Evolutionary conservation across 2,113 vertebrate genomes (phyloP).

Genomic region (Burhinus bistriatus): DNA sequence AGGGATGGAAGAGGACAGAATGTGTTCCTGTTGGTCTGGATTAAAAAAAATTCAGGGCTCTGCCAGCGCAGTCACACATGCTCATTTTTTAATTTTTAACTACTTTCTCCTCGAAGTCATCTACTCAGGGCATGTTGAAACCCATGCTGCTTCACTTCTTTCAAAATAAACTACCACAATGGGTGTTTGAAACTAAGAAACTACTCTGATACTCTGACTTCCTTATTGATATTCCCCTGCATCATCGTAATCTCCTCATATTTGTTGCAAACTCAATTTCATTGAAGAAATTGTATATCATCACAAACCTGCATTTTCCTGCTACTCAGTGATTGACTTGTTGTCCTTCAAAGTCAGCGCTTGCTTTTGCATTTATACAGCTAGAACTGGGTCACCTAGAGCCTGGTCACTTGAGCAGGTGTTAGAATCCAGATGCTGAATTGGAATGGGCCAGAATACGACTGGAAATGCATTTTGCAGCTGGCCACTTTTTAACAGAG

Average conservation of each 20-base stretch:
- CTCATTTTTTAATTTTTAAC: neutral
- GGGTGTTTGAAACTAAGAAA: neutral
- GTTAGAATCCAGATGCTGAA: neutral
- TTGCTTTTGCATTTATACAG: neutral
- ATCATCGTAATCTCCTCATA: neutral
- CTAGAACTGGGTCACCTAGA: neutral
- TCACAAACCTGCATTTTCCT: neutral
- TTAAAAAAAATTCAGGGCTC: neutral
- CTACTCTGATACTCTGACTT: neutral
- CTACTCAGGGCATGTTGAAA: neutral
- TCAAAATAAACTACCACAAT: neutral
- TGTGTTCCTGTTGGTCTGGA: neutral
- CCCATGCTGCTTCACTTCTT: neutral
- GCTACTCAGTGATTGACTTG: neutral
- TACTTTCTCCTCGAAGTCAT: neutral
- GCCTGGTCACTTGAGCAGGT: neutral
- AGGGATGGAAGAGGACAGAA: neutral
- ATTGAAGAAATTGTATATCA: neutral
- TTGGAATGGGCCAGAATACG: neutral
- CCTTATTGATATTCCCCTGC: neutral
- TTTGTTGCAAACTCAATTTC: neutral
- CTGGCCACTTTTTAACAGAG: neutral
- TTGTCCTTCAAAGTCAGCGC: neutral
- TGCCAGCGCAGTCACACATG: neutral
- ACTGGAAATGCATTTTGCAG: constrained; percentile 34